phyloP scores from a whole-genome alignment of 2,113 vertebrate genomes.

The Megaleporinus macrocephalus region DNA sequence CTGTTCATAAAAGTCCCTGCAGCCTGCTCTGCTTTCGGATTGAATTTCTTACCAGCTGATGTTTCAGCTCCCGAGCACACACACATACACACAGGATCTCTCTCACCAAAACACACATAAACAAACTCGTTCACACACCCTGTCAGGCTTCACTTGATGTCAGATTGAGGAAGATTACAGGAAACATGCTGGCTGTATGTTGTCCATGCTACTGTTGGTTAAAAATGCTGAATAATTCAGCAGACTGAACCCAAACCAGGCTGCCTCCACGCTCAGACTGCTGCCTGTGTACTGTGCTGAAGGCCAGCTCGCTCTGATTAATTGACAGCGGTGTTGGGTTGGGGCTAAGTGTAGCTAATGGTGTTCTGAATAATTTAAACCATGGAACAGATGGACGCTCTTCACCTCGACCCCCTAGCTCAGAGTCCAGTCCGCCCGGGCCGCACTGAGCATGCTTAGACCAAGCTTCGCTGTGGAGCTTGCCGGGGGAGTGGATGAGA shows the following conservation, averaged over 20 bases:
- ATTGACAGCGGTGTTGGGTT: conserved; percentile 49
- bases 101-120: conserved; percentile 8
- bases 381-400: conserved; percentile 58
- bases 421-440: neutral
- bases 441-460: conserved; percentile 16
- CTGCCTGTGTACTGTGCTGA: conserved; percentile 10
- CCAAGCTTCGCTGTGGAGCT: neutral
- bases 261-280: neutral
- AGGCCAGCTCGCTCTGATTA: conserved; percentile 53
- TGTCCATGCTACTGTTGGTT: conserved; percentile 63
- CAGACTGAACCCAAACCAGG: conserved; percentile 10
- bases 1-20: conserved; percentile 1
- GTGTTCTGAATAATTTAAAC: conserved; percentile 64
- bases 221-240: conserved; percentile 77
- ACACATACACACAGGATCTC: conserved; percentile 9
- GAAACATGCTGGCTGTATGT: conserved; percentile 64
- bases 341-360: conserved; percentile 60
- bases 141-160: conserved; percentile 52
- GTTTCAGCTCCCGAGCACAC: neutral
- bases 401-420: conserved; percentile 26
- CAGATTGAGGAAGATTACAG: conserved; percentile 68
- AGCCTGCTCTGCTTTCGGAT: neutral
- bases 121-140: conserved; percentile 33
- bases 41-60: neutral
- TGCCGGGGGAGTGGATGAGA: neutral